Base-by-base conservation (phyloP, 2,888 invertebrate species). In the Melipona beecheii region DNA sequence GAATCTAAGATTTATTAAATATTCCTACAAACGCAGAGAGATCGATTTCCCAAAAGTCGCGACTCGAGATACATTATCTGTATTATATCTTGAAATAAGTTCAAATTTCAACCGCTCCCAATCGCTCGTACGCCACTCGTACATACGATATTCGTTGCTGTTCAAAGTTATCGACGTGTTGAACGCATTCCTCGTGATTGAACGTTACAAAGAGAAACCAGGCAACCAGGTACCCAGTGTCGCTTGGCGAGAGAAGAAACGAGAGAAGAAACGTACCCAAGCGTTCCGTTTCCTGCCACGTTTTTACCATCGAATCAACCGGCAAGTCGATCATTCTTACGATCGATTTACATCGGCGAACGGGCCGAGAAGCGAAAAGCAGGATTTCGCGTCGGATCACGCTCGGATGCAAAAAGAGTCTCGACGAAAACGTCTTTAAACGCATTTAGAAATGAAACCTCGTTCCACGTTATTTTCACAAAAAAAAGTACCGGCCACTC, bases 311-410 rank as follows among this genome's bases (percentile, higher is more conserved):
- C 31, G 62, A 68, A 56, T 60, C 68, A 62, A 49, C 50, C 11
- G 60, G 21, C 71, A 70, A 54, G 70, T 56, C 72, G 43, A 69
- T 31, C 31, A 54, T 84, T 81, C 70, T 78, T 54, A 71, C 49
- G 82, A 70, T 82, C 83, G 76, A 76, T 69, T 81, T 81, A 69
- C 81, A 70, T 72, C 66, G 43, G 24, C 71, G 36, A n/a, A 4
- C 36, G 9, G 50, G 50, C 54, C 65, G 36, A 71, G 21, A 56
- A n/a, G 56, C 13, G 56, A n/a, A 56, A 56, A 56, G n/a, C 56
- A 31, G 43, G 13, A 54, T 21, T 49, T 52, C 56, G 36, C 70
- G 58, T 64, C 58, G 81, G 50, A 58, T 79, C 65, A 64, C 27
- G 4, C 31, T 31, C 31, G 31, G 31, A 4, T 31, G 31, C 31